phyloP scores from a whole-genome alignment of 2,113 vertebrate genomes.

The Vulpes ferrilata region DNA sequence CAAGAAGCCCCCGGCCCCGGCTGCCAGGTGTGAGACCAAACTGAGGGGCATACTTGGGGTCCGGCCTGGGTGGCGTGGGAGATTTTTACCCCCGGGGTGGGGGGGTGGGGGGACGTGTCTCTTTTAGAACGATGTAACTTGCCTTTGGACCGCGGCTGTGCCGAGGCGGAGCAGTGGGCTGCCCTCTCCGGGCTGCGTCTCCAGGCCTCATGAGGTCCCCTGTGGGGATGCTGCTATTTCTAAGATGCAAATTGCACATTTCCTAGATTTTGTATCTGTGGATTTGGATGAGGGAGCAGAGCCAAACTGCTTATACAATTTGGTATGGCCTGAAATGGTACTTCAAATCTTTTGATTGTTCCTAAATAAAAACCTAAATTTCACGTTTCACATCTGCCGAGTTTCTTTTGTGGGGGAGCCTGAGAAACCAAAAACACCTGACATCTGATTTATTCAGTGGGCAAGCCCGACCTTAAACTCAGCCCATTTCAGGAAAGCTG shows the following conservation, averaged over 20 bases:
- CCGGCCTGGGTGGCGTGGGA: background rate
- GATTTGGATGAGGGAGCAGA: constrained; percentile 84
- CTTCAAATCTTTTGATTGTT: constrained; percentile 87
- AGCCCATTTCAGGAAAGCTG: background rate
- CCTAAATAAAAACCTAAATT: constrained; percentile 89
- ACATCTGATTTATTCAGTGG: background rate
- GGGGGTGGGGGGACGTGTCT: constrained; percentile 57
- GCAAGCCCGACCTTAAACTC: background rate
- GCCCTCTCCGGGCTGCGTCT: constrained; percentile 67
- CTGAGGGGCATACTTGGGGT: background rate
- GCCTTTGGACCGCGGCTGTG: constrained; percentile 82
- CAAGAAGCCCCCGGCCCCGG: constrained; percentile 60
- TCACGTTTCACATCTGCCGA: constrained; percentile 56
- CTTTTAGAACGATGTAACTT: constrained; percentile 41
- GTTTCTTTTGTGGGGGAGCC: constrained; percentile 35
- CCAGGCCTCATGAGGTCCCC: constrained; percentile 85
- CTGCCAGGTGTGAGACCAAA: background rate
- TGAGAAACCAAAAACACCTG: background rate
- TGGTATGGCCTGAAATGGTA: constrained; percentile 87
- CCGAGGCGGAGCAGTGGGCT: background rate
- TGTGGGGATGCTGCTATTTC: constrained; percentile 90
- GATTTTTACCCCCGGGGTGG: constrained; percentile 75
- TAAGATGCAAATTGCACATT: constrained; percentile 91
- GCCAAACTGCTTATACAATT: constrained; percentile 89
- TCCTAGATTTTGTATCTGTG: constrained; percentile 91